Percentiles rank a stretch among this genome's conserved stretches.
Conservation (phyloP, 2,113 vertebrate genomes). For the Halichoeres trimaculatus region DNA sequence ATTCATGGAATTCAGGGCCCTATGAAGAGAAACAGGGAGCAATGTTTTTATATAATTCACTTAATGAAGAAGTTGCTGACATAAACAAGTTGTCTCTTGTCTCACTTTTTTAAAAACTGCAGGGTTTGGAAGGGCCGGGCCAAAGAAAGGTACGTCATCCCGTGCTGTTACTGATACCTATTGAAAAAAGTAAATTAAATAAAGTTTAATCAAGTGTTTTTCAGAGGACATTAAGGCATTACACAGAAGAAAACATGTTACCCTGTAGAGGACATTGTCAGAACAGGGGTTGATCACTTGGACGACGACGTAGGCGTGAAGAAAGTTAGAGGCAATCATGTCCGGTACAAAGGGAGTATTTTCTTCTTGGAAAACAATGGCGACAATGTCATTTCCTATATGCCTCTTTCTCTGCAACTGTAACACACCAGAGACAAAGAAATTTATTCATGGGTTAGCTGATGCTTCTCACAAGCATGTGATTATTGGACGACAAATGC, state of each 20-base stretch:
- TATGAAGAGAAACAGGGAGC: slow-evolving; percentile 57
- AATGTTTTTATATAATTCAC: not conserved
- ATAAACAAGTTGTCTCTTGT: not conserved
- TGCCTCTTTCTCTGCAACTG: slow-evolving; percentile 97
- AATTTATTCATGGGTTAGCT: not conserved
- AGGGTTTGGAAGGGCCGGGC: slow-evolving; percentile 91
- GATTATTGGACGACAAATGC: no score
- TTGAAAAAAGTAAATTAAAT: not conserved
- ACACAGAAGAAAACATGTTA: slow-evolving; percentile 42
- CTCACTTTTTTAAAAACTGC: slow-evolving; percentile 93
- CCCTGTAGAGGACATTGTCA: slow-evolving; percentile 92
- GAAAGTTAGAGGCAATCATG: slow-evolving; percentile 99
- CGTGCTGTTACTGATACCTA: slow-evolving; percentile 95
- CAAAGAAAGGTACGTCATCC: slow-evolving; percentile 96
- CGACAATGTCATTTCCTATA: slow-evolving; percentile 98
- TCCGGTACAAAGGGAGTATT: slow-evolving; percentile 98
- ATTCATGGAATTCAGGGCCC: slow-evolving; percentile 95
- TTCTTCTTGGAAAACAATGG: slow-evolving; percentile 96
- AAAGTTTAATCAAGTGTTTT: not conserved
- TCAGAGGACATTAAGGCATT: not conserved
- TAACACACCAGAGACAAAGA: slow-evolving; percentile 32
- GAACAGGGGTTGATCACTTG: slow-evolving; percentile 88
- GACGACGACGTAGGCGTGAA: slow-evolving; percentile 95
- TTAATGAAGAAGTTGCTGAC: not conserved
- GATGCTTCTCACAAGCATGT: not conserved